Conservation (phyloP, 2,113 vertebrate species). For the Trematocara stigmaticum region DNA sequence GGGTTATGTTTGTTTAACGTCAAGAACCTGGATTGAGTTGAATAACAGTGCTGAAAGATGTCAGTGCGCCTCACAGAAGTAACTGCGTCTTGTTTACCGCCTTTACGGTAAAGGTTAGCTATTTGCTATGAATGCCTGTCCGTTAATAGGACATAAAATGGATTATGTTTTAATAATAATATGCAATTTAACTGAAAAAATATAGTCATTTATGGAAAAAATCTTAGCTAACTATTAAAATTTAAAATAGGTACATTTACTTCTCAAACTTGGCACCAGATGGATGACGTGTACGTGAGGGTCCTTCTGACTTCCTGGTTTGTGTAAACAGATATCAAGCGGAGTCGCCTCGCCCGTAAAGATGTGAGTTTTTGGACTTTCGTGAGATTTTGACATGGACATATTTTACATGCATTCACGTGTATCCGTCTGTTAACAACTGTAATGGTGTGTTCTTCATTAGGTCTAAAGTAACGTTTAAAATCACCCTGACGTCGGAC, state of each 20-base stretch:
- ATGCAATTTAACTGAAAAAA: rapidly evolving
- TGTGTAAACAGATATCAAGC: conserved; percentile 29
- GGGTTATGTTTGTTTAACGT: background rate
- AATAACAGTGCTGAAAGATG: background rate
- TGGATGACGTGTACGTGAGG: conserved; percentile 70
- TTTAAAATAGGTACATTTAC: rapidly evolving
- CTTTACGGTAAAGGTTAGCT: conserved; percentile 26
- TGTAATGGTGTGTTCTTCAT: background rate
- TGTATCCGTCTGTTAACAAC: background rate
- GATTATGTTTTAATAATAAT: background rate
- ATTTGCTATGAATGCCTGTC: conserved; percentile 26
- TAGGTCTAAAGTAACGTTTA: conserved; percentile 82
- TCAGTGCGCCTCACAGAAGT: background rate
- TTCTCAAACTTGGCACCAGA: background rate
- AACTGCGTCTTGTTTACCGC: background rate
- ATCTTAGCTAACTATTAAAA: rapidly evolving
- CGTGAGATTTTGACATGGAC: rapidly evolving
- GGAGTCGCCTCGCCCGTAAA: conserved; percentile 1
- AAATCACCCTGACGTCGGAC: conserved; percentile 81
- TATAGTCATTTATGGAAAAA: rapidly evolving
- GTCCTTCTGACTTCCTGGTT: conserved; percentile 71
- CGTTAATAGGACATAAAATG: background rate
- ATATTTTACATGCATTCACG: rapidly evolving
- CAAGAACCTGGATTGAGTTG: background rate
- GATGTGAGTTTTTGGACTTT: conserved; percentile 56